phyloP scores from a whole-genome alignment of 1,140 invertebrate species.

The Drosophila bifasciata region DNA sequence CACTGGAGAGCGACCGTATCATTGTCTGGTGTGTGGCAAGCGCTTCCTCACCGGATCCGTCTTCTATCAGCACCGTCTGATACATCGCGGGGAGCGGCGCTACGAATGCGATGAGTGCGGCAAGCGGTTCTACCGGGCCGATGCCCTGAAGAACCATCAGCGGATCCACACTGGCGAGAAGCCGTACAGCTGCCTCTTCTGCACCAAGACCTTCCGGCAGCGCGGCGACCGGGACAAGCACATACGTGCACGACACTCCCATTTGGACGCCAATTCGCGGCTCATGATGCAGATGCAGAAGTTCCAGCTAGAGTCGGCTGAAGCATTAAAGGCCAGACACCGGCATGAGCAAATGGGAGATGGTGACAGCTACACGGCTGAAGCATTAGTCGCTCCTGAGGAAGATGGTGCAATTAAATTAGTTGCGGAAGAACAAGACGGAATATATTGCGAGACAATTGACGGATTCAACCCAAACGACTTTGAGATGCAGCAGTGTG shows the following conservation, averaged over 20 bases:
- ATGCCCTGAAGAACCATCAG: constrained; percentile 87
- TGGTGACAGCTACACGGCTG: neutral
- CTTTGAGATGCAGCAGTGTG: constrained; percentile 22
- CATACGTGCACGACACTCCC: constrained; percentile 85
- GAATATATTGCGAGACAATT: constrained; percentile 6
- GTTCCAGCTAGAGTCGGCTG: constrained; percentile 69
- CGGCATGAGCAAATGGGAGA: neutral
- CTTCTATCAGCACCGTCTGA: constrained; percentile 89
- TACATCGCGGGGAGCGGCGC: constrained; percentile 92
- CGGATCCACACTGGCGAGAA: constrained; percentile 89
- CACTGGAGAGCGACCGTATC: constrained; percentile 89
- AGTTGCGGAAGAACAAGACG: constrained; percentile 16
- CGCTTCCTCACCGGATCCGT: constrained; percentile 90
- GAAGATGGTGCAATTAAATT: neutral
- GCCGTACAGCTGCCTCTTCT: constrained; percentile 88
- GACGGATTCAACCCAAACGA: constrained; percentile 19
- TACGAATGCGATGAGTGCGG: constrained; percentile 89
- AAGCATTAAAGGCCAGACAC: constrained; percentile 52
- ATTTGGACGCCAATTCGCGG: constrained; percentile 74
- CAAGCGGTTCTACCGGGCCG: constrained; percentile 86
- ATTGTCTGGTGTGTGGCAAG: constrained; percentile 89
- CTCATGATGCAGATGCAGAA: constrained; percentile 82
- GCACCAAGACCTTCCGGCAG: constrained; percentile 87
- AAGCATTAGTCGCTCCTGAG: too few species aligned
- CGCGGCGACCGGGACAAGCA: constrained; percentile 87